Conservation (phyloP, 2,113 vertebrate genomes). For the Oreocharis arfaki region DNA sequence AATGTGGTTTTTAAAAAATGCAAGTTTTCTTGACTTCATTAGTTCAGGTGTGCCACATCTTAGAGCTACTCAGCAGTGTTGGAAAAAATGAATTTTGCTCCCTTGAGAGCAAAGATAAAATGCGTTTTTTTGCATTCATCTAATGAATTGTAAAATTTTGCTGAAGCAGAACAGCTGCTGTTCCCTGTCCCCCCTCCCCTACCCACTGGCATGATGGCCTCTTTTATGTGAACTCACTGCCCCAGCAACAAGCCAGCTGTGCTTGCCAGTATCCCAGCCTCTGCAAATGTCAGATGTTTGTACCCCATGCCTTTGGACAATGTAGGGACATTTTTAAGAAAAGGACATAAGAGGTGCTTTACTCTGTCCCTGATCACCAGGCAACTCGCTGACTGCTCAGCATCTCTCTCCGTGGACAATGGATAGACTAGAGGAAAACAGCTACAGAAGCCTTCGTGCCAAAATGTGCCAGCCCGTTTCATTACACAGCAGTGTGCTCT, state of each 20-base stretch:
- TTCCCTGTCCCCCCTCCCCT: neutral
- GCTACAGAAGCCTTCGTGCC: neutral
- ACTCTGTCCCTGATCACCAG: neutral
- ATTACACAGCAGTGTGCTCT: neutral
- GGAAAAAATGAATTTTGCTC: slow-evolving; percentile 8
- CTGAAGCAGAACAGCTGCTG: slow-evolving; percentile 24
- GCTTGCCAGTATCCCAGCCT: neutral
- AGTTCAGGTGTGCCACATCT: slow-evolving; percentile 11
- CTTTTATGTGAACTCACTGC: neutral
- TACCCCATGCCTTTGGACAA: neutral
- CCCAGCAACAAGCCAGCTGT: neutral
- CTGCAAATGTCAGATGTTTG: neutral
- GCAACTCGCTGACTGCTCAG: neutral
- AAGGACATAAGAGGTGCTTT: neutral
- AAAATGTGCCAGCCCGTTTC: neutral
- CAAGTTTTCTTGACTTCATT: slow-evolving; percentile 15
- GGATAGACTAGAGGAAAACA: neutral
- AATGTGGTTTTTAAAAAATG: slow-evolving; percentile 41
- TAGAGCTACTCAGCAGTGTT: neutral
- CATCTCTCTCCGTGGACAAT: neutral
- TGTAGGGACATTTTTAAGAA: neutral
- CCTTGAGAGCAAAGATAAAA: slow-evolving; percentile 5
- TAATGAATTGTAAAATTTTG: slow-evolving; percentile 12
- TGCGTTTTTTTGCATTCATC: neutral
- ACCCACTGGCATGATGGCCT: neutral